Evolutionary conservation across 2,797 vertebrate genomes (phyloP).

Genomic region (Eptatretus atami): DNA sequence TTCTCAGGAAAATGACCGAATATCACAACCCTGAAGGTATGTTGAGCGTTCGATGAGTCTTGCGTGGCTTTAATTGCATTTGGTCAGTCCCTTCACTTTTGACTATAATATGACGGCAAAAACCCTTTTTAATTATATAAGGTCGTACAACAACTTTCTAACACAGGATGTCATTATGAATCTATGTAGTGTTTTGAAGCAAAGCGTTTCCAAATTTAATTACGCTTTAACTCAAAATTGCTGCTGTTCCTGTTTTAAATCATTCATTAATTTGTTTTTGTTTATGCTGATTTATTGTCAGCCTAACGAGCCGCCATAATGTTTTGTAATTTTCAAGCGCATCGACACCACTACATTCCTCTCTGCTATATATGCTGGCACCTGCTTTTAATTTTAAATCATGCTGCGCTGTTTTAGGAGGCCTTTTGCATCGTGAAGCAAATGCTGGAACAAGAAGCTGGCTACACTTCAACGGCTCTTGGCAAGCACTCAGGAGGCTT

Average conservation of each 20-base stretch:
- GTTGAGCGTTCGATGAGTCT: slow-evolving; percentile 13
- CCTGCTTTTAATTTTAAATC: neutral
- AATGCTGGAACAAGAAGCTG: slow-evolving; percentile 98
- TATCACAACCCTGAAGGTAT: slow-evolving; percentile 98
- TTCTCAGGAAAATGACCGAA: slow-evolving; percentile 99
- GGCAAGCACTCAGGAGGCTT: slow-evolving; percentile 79
- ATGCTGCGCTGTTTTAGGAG: slow-evolving; percentile 25
- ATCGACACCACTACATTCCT: neutral
- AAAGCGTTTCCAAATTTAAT: no score
- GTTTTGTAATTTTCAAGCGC: neutral
- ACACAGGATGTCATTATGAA: no score
- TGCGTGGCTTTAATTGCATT: slow-evolving; percentile 9
- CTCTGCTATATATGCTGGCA: neutral
- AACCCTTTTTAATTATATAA: no score
- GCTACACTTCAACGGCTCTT: slow-evolving; percentile 79
- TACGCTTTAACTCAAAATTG: no score
- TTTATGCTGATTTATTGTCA: no score
- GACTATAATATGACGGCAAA: no score
- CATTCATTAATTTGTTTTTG: no score
- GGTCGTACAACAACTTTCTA: no score
- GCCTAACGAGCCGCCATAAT: slow-evolving; percentile 8
- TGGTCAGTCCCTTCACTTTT: no score
- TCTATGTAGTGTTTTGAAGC: no score
- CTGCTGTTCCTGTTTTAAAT: no score
- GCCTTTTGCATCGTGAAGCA: slow-evolving; percentile 98